phyloP scores from a whole-genome alignment of 2,113 vertebrate species.

The Gallinago undulata region DNA sequence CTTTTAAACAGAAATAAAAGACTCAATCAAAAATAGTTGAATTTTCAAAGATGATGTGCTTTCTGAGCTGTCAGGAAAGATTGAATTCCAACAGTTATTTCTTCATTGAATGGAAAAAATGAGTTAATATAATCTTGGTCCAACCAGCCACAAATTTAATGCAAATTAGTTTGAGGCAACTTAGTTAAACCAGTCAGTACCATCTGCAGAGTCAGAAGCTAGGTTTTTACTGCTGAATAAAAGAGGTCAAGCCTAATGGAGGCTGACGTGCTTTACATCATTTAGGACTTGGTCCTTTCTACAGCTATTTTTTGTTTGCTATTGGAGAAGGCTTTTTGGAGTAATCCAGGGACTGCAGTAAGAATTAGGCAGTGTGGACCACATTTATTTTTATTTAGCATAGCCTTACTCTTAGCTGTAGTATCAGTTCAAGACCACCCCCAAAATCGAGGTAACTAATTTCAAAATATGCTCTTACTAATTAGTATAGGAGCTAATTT shows the following conservation, averaged over 20 bases:
- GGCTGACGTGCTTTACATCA: background rate
- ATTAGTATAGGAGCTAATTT: background rate
- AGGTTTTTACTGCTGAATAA: background rate
- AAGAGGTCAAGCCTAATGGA: background rate
- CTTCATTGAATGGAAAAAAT: background rate
- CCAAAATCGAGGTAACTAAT: background rate
- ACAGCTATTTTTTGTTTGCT: background rate
- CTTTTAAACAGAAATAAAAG: constrained; percentile 8
- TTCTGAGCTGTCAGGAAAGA: background rate
- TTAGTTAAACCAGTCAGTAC: background rate
- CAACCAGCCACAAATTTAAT: background rate
- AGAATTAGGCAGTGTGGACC: background rate
- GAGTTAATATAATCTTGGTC: background rate
- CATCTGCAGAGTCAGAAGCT: background rate
- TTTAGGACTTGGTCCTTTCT: background rate
- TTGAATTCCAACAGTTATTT: background rate
- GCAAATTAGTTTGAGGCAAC: background rate
- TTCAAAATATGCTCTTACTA: background rate
- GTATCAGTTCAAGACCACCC: background rate
- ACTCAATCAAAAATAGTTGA: background rate
- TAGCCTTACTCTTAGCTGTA: background rate
- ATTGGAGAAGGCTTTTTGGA: background rate
- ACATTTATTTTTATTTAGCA: background rate
- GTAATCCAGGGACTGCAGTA: background rate
- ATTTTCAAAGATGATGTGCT: background rate